Conservation (phyloP, 1,140 invertebrate species). For the Cydia pomonella region DNA sequence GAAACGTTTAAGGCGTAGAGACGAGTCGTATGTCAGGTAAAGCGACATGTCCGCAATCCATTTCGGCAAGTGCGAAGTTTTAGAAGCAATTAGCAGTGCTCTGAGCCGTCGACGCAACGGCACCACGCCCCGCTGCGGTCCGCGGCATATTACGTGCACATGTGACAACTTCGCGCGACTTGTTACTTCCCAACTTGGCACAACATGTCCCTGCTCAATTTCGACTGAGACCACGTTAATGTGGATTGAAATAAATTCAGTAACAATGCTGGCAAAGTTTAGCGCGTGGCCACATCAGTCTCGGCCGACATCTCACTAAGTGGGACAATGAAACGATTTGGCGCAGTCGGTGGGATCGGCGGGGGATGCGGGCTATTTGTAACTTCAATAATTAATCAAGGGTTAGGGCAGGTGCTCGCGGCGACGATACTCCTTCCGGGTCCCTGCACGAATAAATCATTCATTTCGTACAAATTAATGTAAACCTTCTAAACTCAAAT, state of each 20-base stretch:
- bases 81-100: constrained; percentile 29
- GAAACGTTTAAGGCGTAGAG: neutral
- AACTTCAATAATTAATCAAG: constrained; percentile 35
- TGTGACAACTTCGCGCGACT: constrained; percentile 9
- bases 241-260: constrained; percentile 18
- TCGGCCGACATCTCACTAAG: constrained; percentile 14
- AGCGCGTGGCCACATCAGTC: neutral
- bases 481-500: neutral
- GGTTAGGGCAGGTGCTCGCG: constrained; percentile 22
- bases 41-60: constrained; percentile 13
- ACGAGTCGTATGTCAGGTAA: constrained; percentile 13
- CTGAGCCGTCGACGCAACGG: neutral
- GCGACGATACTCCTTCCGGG: neutral
- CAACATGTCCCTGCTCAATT: constrained; percentile 24
- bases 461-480: neutral
- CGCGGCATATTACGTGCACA: constrained; percentile 27
- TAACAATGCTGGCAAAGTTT: neutral
- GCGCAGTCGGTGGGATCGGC: neutral
- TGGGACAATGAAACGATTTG: constrained; percentile 27
- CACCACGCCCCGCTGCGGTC: constrained; percentile 18
- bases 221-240: neutral
- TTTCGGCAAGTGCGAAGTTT: constrained; percentile 20
- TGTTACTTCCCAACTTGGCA: constrained; percentile 29
- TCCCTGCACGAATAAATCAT: constrained; percentile 14
- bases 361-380: constrained; percentile 31